A percentile compares a stretch with the other conserved stretches of the same genome.
Conservation (phyloP, 2,797 vertebrate species). For the Spinus olivaceus region DNA sequence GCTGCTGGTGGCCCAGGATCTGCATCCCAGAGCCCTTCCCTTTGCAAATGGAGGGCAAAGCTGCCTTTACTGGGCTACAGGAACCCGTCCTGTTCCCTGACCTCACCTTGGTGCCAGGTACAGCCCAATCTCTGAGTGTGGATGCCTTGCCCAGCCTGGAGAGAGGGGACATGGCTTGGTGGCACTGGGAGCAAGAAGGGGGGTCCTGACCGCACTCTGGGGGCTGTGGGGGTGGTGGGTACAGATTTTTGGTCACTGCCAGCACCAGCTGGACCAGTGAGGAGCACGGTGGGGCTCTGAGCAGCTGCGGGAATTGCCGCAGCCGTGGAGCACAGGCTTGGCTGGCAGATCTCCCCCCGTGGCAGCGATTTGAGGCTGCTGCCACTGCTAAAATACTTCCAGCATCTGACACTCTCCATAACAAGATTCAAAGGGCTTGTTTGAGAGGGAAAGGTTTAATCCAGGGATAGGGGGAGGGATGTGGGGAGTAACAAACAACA, state of each 20-base stretch:
- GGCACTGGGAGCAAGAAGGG: not conserved
- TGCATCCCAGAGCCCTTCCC: not conserved
- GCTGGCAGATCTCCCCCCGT: not conserved
- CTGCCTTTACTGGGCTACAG: not conserved
- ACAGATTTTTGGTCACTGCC: not conserved
- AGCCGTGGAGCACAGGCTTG: not conserved
- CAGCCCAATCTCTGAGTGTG: not conserved
- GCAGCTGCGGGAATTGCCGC: not conserved
- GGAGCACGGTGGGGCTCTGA: not conserved
- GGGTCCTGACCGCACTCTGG: rapidly evolving
- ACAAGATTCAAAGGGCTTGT: not conserved
- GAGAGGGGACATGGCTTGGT: rapidly evolving
- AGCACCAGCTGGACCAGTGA: not conserved
- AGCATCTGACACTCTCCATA: not conserved
- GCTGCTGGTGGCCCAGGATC: not conserved
- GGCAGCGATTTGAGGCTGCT: not conserved
- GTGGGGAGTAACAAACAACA: not conserved
- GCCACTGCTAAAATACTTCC: not conserved
- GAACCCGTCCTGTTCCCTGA: rapidly evolving
- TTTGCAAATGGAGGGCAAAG: not conserved
- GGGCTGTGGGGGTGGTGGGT: not conserved
- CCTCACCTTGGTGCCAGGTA: not conserved
- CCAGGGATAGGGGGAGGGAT: not conserved
- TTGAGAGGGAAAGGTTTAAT: not conserved
- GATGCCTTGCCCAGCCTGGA: not conserved